Base-by-base conservation (phyloP, 1,140 invertebrate genomes). In the Lycorma delicatula region DNA sequence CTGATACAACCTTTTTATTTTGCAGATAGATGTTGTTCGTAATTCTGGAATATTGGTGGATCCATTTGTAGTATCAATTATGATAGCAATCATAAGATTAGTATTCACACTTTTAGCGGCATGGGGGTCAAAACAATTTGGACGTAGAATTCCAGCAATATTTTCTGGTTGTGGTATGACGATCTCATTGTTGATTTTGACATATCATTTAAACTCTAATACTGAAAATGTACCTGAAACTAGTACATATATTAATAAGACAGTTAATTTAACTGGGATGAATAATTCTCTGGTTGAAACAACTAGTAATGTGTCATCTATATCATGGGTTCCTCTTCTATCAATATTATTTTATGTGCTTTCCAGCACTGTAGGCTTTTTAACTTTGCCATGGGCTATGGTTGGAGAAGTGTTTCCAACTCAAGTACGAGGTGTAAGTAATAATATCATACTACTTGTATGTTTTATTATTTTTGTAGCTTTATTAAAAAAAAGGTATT, bases 371-470 rank as follows among this genome's bases (percentile, higher is more conserved):
- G 34, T 83, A 1, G 82, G 83, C 1, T 81, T 83, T 44, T 71
- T 83, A 16, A 78, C 80, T 0, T 56, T 85, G 5, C 87, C 87
- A 0, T 88, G 87, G 73, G 81, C 87, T 3, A 80, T 89, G 76
- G 77, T 86, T 56, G 84, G 86, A 0, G 87, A 91, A 70, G 73
- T 88, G 0, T 87, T 82, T 59, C 85, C 87, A 0, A 64, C 76
- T 29, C 79, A 79, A 56, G 77, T 83, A 1, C 76, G 84, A 27
- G 85, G 86, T 6, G 75, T 65, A 44, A 58, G 61, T 54, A 11
- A 5, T 48, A 3, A 23, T 1, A 26, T 25, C 31, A 34, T n/a
- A 9, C 31, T 34, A n/a, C 9, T 34, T 9, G 31, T 34, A 34
- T 34, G n/a, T n/a, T n/a, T n/a, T n/a, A n/a, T n/a, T n/a, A n/a